A percentile compares a stretch with the other conserved stretches of the same genome.
These are phyloP conservation scores for Nemotelus pantherinus DNA, from an alignment of 2,888 invertebrate genomes.

Conservation along the genomic window DNA sequence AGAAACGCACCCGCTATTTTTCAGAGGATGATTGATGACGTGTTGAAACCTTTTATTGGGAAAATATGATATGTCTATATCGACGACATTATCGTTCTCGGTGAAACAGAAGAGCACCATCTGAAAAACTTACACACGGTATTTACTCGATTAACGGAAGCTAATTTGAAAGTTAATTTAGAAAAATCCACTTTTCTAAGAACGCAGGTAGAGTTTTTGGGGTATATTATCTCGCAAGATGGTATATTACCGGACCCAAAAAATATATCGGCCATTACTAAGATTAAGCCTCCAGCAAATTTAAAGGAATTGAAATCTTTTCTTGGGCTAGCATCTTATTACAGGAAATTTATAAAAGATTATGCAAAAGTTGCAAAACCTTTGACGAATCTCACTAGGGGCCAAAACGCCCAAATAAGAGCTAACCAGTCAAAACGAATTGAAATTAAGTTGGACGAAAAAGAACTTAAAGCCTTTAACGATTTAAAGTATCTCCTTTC, in stretches of 20 bases:
- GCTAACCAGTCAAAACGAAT: constrained; percentile 44
- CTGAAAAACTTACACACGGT: neutral
- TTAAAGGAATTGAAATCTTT: constrained; percentile 35
- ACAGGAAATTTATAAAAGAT: constrained; percentile 45
- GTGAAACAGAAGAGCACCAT: constrained; percentile 14
- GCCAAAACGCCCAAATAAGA: constrained; percentile 44
- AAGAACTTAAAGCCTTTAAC: constrained; percentile 36
- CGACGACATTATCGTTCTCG: constrained; percentile 22
- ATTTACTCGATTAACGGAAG: neutral
- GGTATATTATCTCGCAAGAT: constrained; percentile 12
- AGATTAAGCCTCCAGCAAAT: constrained; percentile 8
- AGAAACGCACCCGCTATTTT: constrained; percentile 45
- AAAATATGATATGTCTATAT: constrained; percentile 24
- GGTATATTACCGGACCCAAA: constrained; percentile 19
- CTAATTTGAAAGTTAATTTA: constrained; percentile 11
- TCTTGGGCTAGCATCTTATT: constrained; percentile 45
- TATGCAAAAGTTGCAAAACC: constrained; percentile 45
- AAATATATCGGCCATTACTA: constrained; percentile 19
- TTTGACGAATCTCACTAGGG: constrained; percentile 44
- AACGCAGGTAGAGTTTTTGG: constrained; percentile 28
- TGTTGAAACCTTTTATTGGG: constrained; percentile 13
- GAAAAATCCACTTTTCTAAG: constrained; percentile 14
- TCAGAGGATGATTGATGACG: constrained; percentile 50
- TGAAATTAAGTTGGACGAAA: constrained; percentile 19
- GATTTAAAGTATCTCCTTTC: constrained; percentile 40